A percentile compares a stretch with the other conserved stretches of the same genome.
These are phyloP conservation scores for Heliothis subflexa DNA, from an alignment of 1,140 invertebrate species.

Conservation along the genomic window DNA sequence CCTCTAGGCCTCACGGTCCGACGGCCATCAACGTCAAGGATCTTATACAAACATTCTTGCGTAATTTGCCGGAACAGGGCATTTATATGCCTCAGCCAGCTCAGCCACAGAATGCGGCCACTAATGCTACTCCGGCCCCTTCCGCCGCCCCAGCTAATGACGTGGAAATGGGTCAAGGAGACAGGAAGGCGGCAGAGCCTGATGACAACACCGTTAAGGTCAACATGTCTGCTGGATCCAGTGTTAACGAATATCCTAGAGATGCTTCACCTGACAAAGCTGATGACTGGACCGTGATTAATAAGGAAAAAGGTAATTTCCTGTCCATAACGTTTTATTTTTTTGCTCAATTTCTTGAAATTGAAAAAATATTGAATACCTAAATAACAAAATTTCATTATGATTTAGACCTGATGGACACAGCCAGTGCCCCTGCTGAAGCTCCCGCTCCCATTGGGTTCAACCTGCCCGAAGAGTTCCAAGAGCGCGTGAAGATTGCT, in stretches of 20 bases:
- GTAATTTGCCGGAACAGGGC: conserved; percentile 2
- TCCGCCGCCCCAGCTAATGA: conserved; percentile 42
- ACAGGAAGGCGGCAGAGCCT: conserved; percentile 46
- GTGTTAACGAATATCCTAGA: conserved; percentile 53
- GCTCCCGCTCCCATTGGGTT: conserved; percentile 64
- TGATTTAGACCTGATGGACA: conserved; percentile 70
- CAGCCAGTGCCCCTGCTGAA: conserved; percentile 51
- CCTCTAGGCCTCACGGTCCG: background rate
- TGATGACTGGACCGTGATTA: conserved; percentile 80
- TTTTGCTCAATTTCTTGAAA: background rate
- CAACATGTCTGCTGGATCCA: conserved; percentile 16
- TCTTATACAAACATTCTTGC: conserved; percentile 54
- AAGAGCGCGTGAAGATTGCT: conserved; percentile 63
- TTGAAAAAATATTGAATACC: too few relatives aligned
- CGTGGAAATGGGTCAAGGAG: conserved; percentile 63
- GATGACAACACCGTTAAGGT: conserved; percentile 6
- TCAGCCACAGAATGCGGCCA: conserved; percentile 44
- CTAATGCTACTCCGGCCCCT: background rate
- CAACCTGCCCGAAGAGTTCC: conserved; percentile 74
- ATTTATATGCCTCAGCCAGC: conserved; percentile 46
- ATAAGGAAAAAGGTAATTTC: conserved; percentile 73
- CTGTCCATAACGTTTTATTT: background rate
- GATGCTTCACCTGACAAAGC: conserved; percentile 71
- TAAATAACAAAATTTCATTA: background rate
- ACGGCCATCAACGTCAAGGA: conserved; percentile 51